These are phyloP conservation scores for Pyrocoelia pectoralis DNA, from an alignment of 2,888 invertebrate species.

Conservation along the genomic window DNA sequence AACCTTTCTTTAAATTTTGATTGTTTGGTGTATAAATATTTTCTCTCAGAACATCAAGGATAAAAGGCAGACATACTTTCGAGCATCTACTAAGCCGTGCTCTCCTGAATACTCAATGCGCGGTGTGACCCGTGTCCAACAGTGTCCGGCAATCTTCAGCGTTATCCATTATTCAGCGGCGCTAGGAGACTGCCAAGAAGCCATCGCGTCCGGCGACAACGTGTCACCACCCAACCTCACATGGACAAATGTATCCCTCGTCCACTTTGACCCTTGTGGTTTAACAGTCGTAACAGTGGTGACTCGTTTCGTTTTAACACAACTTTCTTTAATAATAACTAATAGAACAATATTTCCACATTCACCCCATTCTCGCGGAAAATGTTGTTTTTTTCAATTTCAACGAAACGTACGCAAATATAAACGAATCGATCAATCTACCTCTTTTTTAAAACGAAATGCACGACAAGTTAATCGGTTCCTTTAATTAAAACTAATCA, in stretches of 20 bases:
- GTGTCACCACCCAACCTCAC: slow-evolving; percentile 49
- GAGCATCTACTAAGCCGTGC: slow-evolving; percentile 33
- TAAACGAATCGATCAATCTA: neutral
- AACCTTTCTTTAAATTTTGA: slow-evolving; percentile 30
- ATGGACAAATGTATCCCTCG: slow-evolving; percentile 57
- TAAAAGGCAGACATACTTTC: slow-evolving; percentile 36
- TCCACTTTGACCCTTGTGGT: slow-evolving; percentile 50
- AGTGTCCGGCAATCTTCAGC: slow-evolving; percentile 54
- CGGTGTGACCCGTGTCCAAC: slow-evolving; percentile 56
- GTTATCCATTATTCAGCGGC: slow-evolving; percentile 58
- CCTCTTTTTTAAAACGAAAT: neutral
- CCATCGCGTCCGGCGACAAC: slow-evolving; percentile 54
- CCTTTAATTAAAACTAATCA: slow-evolving; percentile 42
- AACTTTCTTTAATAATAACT: slow-evolving; percentile 7
- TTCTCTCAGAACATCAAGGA: slow-evolving; percentile 30
- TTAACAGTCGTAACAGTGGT: slow-evolving; percentile 36
- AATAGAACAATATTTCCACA: slow-evolving; percentile 2
- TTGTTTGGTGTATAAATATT: slow-evolving; percentile 33
- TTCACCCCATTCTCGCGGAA: neutral
- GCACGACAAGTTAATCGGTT: slow-evolving; percentile 18
- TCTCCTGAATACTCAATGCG: slow-evolving; percentile 51
- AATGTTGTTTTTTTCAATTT: no score
- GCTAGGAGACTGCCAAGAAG: slow-evolving; percentile 56
- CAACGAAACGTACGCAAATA: neutral
- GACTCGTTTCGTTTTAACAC: slow-evolving; percentile 27